Conservation (phyloP, 2,797 vertebrate genomes). For the Rhinichthys osculus region DNA sequence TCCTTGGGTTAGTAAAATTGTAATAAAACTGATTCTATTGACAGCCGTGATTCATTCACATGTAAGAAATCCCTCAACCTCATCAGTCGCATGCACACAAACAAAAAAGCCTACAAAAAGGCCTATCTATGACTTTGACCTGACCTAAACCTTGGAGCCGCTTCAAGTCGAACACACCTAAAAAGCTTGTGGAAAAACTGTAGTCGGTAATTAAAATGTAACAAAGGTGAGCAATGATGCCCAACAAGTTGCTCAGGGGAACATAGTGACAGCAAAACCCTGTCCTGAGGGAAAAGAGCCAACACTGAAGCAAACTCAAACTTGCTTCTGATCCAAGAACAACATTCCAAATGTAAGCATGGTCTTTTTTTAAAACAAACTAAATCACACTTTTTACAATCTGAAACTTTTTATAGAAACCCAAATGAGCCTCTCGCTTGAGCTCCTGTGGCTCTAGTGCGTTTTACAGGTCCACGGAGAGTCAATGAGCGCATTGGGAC, state of each 20-base stretch:
- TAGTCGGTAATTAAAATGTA: conserved; percentile 47
- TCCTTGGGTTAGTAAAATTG: conserved; percentile 4
- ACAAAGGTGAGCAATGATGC: conserved; percentile 74
- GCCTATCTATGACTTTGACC: not conserved
- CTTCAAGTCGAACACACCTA: too few relatives aligned
- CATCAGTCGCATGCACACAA: conserved; percentile 48
- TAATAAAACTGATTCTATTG: conserved; percentile 43
- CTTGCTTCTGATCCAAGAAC: conserved; percentile 67
- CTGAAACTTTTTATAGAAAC: conserved; percentile 63
- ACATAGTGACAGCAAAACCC: conserved; percentile 58
- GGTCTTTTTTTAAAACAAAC: conserved; percentile 63
- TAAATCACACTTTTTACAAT: conserved; percentile 66
- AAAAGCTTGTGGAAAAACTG: not conserved
- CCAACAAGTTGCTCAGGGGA: conserved; percentile 76
- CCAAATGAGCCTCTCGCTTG: conserved; percentile 54
- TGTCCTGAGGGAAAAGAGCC: conserved; percentile 64
- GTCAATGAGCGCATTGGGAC: conserved; percentile 4
- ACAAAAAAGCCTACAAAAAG: not conserved
- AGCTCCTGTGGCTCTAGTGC: conserved; percentile 38
- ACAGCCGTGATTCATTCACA: conserved; percentile 63
- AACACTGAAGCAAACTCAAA: conserved; percentile 64
- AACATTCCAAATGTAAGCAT: conserved; percentile 67
- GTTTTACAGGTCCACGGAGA: conserved; percentile 53
- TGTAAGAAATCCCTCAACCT: conserved; percentile 72
- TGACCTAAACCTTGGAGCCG: conserved; percentile 37